Evolutionary conservation across 2,113 vertebrate species (phyloP).

Genomic region (Fulmarus glacialis): DNA sequence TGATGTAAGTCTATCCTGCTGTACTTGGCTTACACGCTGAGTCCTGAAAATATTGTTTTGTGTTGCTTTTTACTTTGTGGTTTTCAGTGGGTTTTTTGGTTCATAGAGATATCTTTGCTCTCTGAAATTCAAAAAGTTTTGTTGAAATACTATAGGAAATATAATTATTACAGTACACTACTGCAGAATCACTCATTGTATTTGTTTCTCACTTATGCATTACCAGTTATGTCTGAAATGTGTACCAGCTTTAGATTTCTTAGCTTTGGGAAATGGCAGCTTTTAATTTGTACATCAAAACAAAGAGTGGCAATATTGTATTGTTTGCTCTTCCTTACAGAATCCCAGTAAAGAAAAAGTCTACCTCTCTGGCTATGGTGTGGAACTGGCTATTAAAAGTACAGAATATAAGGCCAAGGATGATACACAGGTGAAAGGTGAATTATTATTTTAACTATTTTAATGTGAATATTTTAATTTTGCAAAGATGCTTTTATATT

Average conservation of each 20-base stretch:
- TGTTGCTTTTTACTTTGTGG: not conserved
- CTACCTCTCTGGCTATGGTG: slow-evolving; percentile 93
- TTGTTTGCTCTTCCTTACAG: slow-evolving; percentile 68
- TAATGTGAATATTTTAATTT: not conserved
- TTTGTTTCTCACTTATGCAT: not conserved
- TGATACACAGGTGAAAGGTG: slow-evolving; percentile 98
- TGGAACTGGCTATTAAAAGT: slow-evolving; percentile 97
- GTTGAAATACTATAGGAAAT: not conserved
- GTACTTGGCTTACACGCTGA: not conserved
- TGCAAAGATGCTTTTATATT: not conserved
- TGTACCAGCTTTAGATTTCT: not conserved
- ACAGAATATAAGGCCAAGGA: slow-evolving; percentile 99
- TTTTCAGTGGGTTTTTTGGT: not conserved
- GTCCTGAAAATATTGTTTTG: not conserved
- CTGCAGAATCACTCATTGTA: not conserved
- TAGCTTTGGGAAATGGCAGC: not conserved
- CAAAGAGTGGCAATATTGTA: not conserved
- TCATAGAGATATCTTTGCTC: not conserved
- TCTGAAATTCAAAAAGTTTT: not conserved
- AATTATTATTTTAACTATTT: slow-evolving; percentile 30
- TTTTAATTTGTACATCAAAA: not conserved
- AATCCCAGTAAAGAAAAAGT: slow-evolving; percentile 85
- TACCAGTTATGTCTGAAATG: not conserved
- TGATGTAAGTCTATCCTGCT: not conserved
- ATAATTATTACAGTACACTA: not conserved